These are phyloP conservation scores for Choloepus didactylus DNA, from an alignment of 2,797 vertebrate species.

Conservation along the genomic window DNA sequence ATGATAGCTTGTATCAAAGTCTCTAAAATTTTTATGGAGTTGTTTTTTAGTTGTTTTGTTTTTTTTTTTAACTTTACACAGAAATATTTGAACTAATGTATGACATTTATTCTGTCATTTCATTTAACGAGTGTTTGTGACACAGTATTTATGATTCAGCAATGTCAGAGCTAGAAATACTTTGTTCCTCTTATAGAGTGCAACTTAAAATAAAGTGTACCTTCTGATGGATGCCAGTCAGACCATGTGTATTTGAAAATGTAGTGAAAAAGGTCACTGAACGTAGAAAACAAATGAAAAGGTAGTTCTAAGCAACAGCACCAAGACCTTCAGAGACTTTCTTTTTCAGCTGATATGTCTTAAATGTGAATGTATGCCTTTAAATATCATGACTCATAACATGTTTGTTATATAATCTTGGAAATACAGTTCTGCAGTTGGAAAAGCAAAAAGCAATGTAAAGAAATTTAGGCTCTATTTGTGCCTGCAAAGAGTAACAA, in stretches of 20 bases:
- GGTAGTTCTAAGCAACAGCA: neutral
- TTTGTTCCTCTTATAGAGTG: constrained; percentile 47
- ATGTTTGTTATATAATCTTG: neutral
- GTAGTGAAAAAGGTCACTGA: constrained; percentile 71
- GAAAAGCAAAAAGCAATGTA: neutral
- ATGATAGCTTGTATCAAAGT: constrained; percentile 16
- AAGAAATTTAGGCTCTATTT: neutral
- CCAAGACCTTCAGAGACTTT: neutral
- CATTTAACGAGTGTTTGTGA: constrained; percentile 68
- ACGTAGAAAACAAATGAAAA: constrained; percentile 34
- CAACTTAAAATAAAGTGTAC: constrained; percentile 57
- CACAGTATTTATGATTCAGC: constrained; percentile 58
- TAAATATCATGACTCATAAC: constrained; percentile 64
- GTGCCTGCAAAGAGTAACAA: neutral
- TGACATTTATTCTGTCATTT: constrained; percentile 71
- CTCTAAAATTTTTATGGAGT: neutral
- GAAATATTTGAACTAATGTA: constrained; percentile 55
- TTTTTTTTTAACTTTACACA: neutral
- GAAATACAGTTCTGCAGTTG: constrained; percentile 4
- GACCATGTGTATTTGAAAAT: neutral
- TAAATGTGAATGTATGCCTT: constrained; percentile 62
- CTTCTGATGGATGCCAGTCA: constrained; percentile 71
- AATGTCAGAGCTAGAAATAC: constrained; percentile 66
- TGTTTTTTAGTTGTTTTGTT: neutral
- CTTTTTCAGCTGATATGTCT: neutral